Evolutionary conservation across 2,113 vertebrate species (phyloP).

Genomic region (Ardeotis arabs): DNA sequence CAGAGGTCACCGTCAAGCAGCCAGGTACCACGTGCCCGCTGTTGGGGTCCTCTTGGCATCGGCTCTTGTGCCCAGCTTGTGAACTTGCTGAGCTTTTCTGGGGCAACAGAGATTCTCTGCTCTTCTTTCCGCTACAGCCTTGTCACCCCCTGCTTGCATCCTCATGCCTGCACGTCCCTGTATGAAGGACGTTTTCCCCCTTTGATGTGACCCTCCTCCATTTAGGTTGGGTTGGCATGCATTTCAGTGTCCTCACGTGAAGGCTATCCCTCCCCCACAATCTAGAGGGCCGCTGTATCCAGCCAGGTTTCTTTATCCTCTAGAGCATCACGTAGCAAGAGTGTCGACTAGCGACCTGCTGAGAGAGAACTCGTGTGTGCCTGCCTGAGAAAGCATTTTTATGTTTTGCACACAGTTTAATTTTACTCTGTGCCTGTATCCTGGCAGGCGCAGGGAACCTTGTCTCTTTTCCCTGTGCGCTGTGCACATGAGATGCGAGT

Average conservation of each 20-base stretch:
- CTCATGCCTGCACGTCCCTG: fast-evolving
- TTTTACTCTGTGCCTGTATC: neutral
- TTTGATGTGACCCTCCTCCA: neutral
- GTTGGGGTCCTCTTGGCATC: fast-evolving
- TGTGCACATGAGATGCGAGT: neutral
- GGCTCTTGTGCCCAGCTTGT: fast-evolving
- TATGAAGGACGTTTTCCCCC: fast-evolving
- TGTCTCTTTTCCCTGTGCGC: neutral
- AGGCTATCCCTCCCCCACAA: fast-evolving
- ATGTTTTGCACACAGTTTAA: neutral
- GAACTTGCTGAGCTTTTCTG: neutral
- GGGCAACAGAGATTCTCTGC: neutral
- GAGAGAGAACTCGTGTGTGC: neutral
- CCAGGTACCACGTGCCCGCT: constrained; percentile 74
- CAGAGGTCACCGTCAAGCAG: constrained; percentile 86
- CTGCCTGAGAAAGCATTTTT: neutral
- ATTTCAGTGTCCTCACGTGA: neutral
- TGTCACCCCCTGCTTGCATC: neutral
- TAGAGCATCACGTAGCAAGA: neutral
- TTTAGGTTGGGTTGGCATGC: neutral
- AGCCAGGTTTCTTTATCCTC: neutral
- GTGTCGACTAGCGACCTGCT: neutral
- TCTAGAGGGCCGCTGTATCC: neutral
- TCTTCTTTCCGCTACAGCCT: neutral
- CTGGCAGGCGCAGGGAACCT: neutral